A percentile compares a stretch with the other conserved stretches of the same genome.
Conservation (phyloP, 2,113 vertebrate genomes). For the Aspidoscelis tigris region DNA sequence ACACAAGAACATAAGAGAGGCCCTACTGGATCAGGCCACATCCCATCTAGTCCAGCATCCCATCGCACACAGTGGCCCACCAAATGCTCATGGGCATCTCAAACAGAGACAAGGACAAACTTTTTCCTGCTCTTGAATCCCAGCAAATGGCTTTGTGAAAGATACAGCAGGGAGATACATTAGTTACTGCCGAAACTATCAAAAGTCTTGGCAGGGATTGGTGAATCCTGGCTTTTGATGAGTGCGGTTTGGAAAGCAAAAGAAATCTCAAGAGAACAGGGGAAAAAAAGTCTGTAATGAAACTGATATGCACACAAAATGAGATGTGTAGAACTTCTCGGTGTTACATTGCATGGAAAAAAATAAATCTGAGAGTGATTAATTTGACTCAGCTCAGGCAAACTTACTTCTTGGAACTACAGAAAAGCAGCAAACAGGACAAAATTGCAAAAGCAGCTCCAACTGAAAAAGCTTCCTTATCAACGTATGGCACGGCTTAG, state of each 20-base stretch:
- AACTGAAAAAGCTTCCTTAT: neutral
- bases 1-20: no score
- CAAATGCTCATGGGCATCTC: no score
- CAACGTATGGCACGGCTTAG: neutral
- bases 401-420: neutral
- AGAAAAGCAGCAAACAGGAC: neutral
- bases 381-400: neutral
- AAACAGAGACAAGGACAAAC: no score
- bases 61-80: no score
- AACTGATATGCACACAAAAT: neutral
- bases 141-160: neutral
- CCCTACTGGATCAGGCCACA: no score
- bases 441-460: neutral
- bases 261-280: constrained; percentile 11
- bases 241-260: constrained; percentile 19
- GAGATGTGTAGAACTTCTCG: neutral
- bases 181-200: constrained; percentile 14
- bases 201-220: constrained; percentile 8
- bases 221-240: constrained; percentile 6
- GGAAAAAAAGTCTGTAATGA: neutral
- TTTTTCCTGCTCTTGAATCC: no score
- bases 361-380: neutral
- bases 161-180: neutral
- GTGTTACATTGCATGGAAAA: neutral
- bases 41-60: no score